Percentiles rank a stretch among this genome's conserved stretches.
These are phyloP conservation scores for Dolichomitus sp. DNA, from an alignment of 2,888 invertebrate species.

Conservation along the genomic window DNA sequence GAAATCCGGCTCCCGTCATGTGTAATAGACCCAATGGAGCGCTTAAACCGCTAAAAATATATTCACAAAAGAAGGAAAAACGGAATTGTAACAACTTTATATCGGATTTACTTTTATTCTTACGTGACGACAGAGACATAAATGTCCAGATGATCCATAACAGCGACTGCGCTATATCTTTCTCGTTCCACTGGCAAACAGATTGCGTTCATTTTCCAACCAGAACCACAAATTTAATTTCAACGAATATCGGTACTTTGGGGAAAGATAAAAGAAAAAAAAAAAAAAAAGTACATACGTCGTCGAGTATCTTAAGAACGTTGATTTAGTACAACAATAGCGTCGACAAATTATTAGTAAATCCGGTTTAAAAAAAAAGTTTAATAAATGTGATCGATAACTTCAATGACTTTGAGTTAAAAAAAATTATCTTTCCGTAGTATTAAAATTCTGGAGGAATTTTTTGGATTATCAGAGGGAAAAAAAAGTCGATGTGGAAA, in stretches of 20 bases:
- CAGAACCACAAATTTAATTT: too few relatives aligned
- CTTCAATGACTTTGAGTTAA: too few relatives aligned
- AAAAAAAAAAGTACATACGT: too few relatives aligned
- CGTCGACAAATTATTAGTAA: too few relatives aligned
- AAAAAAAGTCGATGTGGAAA: neutral
- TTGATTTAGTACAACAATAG: too few relatives aligned
- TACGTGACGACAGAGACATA: conserved; percentile 91
- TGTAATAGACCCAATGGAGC: conserved; percentile 87
- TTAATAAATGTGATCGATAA: neutral
- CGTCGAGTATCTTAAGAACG: too few relatives aligned
- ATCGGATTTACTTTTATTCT: conserved; percentile 75
- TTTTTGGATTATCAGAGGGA: neutral
- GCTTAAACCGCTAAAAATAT: conserved; percentile 87
- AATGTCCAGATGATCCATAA: conserved; percentile 89
- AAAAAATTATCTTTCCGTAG: too few relatives aligned
- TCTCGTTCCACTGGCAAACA: conserved; percentile 83
- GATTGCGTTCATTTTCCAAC: neutral
- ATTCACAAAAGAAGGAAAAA: neutral
- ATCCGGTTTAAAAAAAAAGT: too few relatives aligned
- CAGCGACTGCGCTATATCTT: conserved; percentile 89
- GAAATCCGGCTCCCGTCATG: conserved; percentile 87
- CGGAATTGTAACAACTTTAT: neutral
- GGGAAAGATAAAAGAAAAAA: neutral
- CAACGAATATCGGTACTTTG: too few relatives aligned
- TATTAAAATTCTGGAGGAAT: too few relatives aligned